Percentiles rank a stretch among this genome's conserved stretches.
Evolutionary conservation across 2,888 invertebrate genomes (phyloP).

Genomic region (Acleris sparsana): DNA sequence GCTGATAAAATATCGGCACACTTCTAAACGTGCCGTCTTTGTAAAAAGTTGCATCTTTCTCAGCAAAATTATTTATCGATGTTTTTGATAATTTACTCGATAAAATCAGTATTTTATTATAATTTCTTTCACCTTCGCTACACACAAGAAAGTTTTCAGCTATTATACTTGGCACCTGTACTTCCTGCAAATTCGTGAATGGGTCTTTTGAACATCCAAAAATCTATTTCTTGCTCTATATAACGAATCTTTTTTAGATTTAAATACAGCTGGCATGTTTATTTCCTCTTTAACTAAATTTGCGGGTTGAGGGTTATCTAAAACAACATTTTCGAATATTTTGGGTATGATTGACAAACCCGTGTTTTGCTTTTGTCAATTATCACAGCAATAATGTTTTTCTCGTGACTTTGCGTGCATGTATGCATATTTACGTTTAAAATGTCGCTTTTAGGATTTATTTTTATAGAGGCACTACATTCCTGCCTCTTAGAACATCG

Average conservation of each 20-base stretch:
- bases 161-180: background rate
- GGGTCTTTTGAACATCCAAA: too few species aligned
- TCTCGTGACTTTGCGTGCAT: background rate
- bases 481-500: background rate
- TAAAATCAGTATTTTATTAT: background rate
- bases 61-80: background rate
- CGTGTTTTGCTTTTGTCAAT: background rate
- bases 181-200: too few species aligned
- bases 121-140: background rate
- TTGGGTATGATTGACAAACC: background rate
- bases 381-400: background rate
- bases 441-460: background rate
- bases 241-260: too few species aligned
- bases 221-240: background rate
- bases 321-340: slow-evolving; percentile 2
- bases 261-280: background rate
- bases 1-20: slow-evolving; percentile 17
- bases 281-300: background rate
- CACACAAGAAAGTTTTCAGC: slow-evolving; percentile 2
- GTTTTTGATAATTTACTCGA: background rate
- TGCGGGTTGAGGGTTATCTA: slow-evolving; percentile 5
- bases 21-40: slow-evolving; percentile 11
- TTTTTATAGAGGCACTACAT: background rate
- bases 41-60: slow-evolving; percentile 5
- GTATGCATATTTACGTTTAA: background rate